Conservation (phyloP, 2,888 invertebrate species). For the Dolomedes plantarius region DNA sequence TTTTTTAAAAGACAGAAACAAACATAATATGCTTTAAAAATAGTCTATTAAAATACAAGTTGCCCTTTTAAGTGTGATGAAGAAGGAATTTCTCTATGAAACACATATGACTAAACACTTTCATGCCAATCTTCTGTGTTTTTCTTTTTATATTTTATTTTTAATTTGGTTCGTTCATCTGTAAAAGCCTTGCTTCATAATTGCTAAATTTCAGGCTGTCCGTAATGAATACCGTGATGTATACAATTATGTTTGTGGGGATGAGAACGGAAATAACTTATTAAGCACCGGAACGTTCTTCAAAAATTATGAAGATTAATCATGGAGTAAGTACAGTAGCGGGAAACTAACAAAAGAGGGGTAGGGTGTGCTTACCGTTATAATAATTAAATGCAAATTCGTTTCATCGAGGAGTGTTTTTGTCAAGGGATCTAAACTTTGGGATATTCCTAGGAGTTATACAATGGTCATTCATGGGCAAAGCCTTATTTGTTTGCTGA, state of each 20-base stretch:
- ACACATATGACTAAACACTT: not conserved
- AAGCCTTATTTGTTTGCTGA: too few species aligned
- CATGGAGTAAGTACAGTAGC: not conserved
- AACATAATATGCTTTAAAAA: too few species aligned
- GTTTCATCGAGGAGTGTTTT: not conserved
- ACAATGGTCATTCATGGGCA: too few species aligned
- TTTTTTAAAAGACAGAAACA: too few species aligned
- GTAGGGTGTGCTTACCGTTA: not conserved
- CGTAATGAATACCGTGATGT: not conserved
- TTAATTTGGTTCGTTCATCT: not conserved
- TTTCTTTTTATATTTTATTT: too few species aligned
- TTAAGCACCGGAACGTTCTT: not conserved
- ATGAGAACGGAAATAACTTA: constrained; percentile 14
- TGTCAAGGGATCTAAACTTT: too few species aligned
- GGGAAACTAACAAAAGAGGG: not conserved
- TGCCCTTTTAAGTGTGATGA: too few species aligned
- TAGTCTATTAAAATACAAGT: too few species aligned
- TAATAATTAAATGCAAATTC: not conserved
- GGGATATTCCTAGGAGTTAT: too few species aligned
- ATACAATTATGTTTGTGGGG: not conserved
- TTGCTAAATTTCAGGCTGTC: not conserved
- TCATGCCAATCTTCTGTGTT: too few species aligned
- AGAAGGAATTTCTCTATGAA: too few species aligned
- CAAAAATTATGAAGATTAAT: constrained; percentile 13
- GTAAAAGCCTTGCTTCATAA: not conserved